phyloP scores from a whole-genome alignment of 1,140 invertebrate genomes.

The Micrasema minimum region DNA sequence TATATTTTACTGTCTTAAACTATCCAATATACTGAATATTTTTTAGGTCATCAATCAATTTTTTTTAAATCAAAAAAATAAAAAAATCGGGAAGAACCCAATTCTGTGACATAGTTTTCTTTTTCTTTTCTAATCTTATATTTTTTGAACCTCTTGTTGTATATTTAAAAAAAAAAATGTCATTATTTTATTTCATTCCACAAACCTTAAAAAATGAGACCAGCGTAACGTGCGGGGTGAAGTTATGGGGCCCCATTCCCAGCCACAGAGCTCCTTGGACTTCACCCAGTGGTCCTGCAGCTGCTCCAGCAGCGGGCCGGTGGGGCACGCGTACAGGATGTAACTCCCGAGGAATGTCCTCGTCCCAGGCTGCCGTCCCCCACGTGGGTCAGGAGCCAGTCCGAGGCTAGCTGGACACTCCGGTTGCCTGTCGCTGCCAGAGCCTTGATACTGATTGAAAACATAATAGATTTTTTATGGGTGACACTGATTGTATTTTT shows the following conservation, averaged over 20 bases:
- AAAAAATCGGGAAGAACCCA: no score
- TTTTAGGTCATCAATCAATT: no score
- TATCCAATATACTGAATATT: no score
- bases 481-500: no score
- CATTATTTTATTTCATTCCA: no score
- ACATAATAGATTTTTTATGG: no score
- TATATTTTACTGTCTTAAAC: no score
- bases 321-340: slow-evolving; percentile 86
- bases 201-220: slow-evolving; percentile 88
- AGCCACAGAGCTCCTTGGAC: slow-evolving; percentile 77
- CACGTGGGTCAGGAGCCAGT: slow-evolving; percentile 90
- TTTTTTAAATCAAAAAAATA: no score
- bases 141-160: no score
- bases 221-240: slow-evolving; percentile 88
- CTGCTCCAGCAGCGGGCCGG: slow-evolving; percentile 73
- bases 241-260: slow-evolving; percentile 92
- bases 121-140: no score
- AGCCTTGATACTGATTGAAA: slow-evolving; percentile 79
- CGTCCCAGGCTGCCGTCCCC: slow-evolving; percentile 84
- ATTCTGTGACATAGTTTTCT: no score
- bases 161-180: no score
- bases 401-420: slow-evolving; percentile 86
- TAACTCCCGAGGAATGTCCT: slow-evolving; percentile 80
- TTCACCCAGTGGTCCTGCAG: slow-evolving; percentile 83
- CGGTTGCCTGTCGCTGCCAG: slow-evolving; percentile 88